Evolutionary conservation across 2,797 vertebrate genomes (phyloP), one percentile per base, ranked within the genome.

Genomic region (Falco rusticolus): DNA sequence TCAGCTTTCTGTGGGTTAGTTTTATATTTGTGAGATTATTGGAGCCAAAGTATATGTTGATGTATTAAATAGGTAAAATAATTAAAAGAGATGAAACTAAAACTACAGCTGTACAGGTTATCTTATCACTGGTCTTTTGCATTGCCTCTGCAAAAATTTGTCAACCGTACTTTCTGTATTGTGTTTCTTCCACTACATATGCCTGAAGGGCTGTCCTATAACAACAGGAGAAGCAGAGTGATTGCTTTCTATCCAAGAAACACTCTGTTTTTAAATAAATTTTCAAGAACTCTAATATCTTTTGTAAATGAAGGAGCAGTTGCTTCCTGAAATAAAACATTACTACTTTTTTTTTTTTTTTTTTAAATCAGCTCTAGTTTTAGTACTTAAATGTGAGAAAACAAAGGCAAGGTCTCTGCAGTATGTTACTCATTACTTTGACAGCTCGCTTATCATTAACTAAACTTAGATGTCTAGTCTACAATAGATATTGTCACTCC

Each of bases 311-410:
- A 69, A 66, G 21, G 9, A 29, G 6, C 18, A n/a, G 9, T 50
- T 59, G 9, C 33, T 84, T 86, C 34, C 25, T 81, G 47, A 71
- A 72, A 61, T 28, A 75, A 87, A 63, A 18, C 3, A 13, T 15
- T 1, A 1, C 0, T 39, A 39, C 11, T 37, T 39, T 39, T 11
- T 16, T 69, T 13, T 34, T 39, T 34, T 65, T n/a, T 41, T 37
- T 37, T 37, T 37, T 37, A 3, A 41, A 47, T 50, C 16, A 57
- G 7, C 4, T 90, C 20, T 75, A 43, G 8, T 41, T 87, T 69
- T 59, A 51, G 16, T n/a, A n/a, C 28, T 33, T 33, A 22, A 51
- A 19, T 28, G 11, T 0, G 3, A 86, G 31, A 48, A n/a, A 70
- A 29, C n/a, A 65, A 79, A 84, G 41, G 37, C 50, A 68, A 66